Evolutionary conservation across 2,888 invertebrate genomes (phyloP).

Genomic region (Diarsia mendica): DNA sequence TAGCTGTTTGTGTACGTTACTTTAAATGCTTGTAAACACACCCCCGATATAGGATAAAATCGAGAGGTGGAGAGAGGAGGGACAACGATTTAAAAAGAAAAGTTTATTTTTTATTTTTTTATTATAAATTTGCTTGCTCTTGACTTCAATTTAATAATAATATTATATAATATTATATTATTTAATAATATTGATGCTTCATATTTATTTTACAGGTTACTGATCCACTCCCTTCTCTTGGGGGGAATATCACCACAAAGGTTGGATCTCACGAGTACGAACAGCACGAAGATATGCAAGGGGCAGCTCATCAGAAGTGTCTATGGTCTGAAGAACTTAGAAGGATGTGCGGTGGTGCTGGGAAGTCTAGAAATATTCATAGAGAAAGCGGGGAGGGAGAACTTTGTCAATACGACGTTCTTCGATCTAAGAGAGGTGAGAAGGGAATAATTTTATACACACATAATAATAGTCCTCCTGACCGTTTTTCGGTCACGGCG

Average conservation of each 20-base stretch:
- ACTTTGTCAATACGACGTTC: slow-evolving; percentile 90
- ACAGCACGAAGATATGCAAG: slow-evolving; percentile 51
- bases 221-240: slow-evolving; percentile 25
- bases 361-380: slow-evolving; percentile 94
- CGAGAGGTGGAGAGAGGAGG: too few relatives aligned
- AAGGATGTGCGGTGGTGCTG: slow-evolving; percentile 91
- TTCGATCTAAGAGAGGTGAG: slow-evolving; percentile 93
- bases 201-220: slow-evolving; percentile 27
- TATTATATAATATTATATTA: too few relatives aligned
- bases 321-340: slow-evolving; percentile 55
- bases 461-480: too few relatives aligned
- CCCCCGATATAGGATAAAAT: too few relatives aligned
- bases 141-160: too few relatives aligned
- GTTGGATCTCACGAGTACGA: slow-evolving; percentile 48
- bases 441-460: not conserved
- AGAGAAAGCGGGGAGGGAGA: slow-evolving; percentile 83
- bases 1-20: not conserved
- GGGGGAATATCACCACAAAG: slow-evolving; percentile 42
- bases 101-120: too few relatives aligned
- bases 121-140: too few relatives aligned
- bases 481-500: too few relatives aligned
- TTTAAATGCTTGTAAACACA: not conserved
- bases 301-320: slow-evolving; percentile 43
- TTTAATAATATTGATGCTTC: too few relatives aligned
- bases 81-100: not conserved